Base-by-base conservation (phyloP, 2,888 invertebrate species). In the Ochlodes sylvanus region DNA sequence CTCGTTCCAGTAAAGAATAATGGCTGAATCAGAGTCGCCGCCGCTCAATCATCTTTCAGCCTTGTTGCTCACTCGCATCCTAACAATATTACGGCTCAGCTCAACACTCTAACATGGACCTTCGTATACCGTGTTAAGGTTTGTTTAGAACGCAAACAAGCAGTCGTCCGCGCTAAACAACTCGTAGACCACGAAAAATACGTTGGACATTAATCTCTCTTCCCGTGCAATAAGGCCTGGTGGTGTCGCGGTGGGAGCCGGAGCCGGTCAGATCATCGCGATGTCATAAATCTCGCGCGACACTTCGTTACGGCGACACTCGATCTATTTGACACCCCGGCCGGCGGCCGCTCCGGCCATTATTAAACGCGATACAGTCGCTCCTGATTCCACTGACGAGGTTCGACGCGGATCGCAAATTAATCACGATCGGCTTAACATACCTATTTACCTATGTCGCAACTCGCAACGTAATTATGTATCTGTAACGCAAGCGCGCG, bases 241-340 rank as follows among this genome's bases (percentile, higher is more conserved):
- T 6, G 7, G 14, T 17, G 12, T 15, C 14, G 7, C 10, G 21
- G 61, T 55, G 14, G n/a, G 7, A 7, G 44, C 44, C n/a, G 32
- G 34, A 61, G 60, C 54, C 19, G 32, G 68, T 50, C 68, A 56
- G 68, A 62, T 68, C 67, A 56, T 21, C 55, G 44, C 57, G 47
- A 38, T 56, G 68, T 62, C 62, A 62, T 62, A 56, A 68, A 68
- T 68, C 62, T 62, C 56, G 14, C 56, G 27, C 68, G 68, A 68
- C 62, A 62, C 68, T 62, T 68, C 68, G 68, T 68, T 68, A 62
- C 62, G 27, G 47, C 50, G 68, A 68, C 68, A 56, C 62, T 68
- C 62, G 62, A 68, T 68, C 62, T 67, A 67, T 67, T 61, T 61
- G 61, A 67, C 67, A 44, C 44, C 19, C 27, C 3, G 27, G n/a